phyloP scores from a whole-genome alignment of 2,888 invertebrate genomes.

The Sericinus montela region DNA sequence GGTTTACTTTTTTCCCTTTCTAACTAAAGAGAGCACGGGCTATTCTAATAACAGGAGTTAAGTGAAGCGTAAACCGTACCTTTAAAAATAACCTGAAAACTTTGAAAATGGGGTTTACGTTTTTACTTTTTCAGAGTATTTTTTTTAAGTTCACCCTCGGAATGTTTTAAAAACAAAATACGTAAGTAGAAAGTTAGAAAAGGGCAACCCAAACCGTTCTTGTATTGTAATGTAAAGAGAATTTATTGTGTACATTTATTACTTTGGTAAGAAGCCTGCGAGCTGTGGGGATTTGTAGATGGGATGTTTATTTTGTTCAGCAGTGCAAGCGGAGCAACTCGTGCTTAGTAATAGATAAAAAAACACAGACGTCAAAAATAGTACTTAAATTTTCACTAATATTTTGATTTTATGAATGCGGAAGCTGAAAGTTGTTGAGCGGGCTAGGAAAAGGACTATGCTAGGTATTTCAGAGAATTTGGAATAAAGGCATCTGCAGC shows the following conservation, averaged over 20 bases:
- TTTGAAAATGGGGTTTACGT: conserved; percentile 17
- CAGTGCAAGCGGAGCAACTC: conserved; percentile 4
- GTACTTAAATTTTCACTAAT: too few species aligned
- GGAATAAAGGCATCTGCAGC: too few species aligned
- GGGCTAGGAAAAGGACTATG: too few species aligned
- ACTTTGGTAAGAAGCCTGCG: conserved; percentile 62
- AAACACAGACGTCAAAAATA: too few species aligned
- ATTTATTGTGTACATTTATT: conserved; percentile 72
- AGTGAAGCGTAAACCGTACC: conserved; percentile 13
- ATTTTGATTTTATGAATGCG: too few species aligned
- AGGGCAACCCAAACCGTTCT: conserved; percentile 36
- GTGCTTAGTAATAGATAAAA: conserved; percentile 24
- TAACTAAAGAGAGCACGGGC: conserved; percentile 46
- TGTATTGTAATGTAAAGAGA: conserved; percentile 58
- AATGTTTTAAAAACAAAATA: conserved; percentile 24
- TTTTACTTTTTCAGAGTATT: conserved; percentile 15
- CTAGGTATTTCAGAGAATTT: too few species aligned
- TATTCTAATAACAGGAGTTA: conserved; percentile 13
- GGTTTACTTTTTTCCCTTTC: conserved; percentile 63
- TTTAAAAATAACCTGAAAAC: conserved; percentile 12
- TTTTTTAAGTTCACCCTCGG: conserved; percentile 13
- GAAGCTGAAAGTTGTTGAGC: too few species aligned
- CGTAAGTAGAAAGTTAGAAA: conserved; percentile 27
- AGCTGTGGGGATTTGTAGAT: conserved; percentile 58
- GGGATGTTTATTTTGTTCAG: conserved; percentile 61